Conservation (phyloP, 2,888 invertebrate genomes). For the Gari tellinella region DNA sequence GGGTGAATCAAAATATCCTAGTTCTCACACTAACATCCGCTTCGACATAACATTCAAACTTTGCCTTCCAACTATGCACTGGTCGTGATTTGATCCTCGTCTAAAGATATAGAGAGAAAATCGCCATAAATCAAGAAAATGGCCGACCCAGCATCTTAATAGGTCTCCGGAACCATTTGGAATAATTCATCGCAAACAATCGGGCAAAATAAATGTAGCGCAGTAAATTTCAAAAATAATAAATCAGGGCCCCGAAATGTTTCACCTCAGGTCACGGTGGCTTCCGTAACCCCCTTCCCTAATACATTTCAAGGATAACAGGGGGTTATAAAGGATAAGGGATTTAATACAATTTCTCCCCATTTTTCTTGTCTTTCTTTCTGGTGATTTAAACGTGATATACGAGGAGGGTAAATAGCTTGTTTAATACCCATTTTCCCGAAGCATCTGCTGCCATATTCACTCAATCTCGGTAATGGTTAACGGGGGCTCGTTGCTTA, state of each 20-base stretch:
- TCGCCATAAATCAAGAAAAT: constrained; percentile 60
- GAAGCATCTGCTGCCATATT: constrained; percentile 41
- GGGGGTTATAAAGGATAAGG: constrained; percentile 20
- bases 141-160: constrained; percentile 51
- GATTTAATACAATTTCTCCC: constrained; percentile 41
- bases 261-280: too few relatives aligned
- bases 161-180: constrained; percentile 43
- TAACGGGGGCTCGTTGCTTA: background rate
- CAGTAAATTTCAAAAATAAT: constrained; percentile 57
- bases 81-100: too few relatives aligned
- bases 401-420: constrained; percentile 44
- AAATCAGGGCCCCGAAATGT: constrained; percentile 30
- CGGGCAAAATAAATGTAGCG: constrained; percentile 59
- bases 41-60: constrained; percentile 5
- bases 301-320: constrained; percentile 19
- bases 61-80: background rate
- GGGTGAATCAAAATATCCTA: too few relatives aligned
- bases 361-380: constrained; percentile 31
- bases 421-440: constrained; percentile 44
- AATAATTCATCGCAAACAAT: constrained; percentile 59
- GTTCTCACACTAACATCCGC: too few relatives aligned
- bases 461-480: constrained; percentile 15
- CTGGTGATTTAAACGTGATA: constrained; percentile 42
- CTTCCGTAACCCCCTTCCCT: too few relatives aligned
- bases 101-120: constrained; percentile 15